Percentiles rank a stretch among this genome's conserved stretches.
Evolutionary conservation across 2,113 vertebrate species (phyloP).

Genomic region (Epinephelus cyanopodus): DNA sequence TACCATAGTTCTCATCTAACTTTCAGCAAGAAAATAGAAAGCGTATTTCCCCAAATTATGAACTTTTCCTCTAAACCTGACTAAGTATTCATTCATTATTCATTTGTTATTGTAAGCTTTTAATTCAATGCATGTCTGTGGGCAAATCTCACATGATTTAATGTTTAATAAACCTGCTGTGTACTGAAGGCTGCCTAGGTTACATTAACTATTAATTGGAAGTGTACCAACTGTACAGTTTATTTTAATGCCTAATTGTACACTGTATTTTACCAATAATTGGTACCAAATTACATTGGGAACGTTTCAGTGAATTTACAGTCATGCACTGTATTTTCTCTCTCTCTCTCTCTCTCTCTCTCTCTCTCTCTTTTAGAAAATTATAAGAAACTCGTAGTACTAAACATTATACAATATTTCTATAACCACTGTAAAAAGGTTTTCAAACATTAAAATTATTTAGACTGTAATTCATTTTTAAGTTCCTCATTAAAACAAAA

Average conservation of each 20-base stretch:
- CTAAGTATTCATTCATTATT: neutral
- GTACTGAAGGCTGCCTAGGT: neutral
- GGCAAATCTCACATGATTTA: neutral
- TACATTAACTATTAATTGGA: neutral
- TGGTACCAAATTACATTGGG: neutral
- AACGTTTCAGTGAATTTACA: neutral
- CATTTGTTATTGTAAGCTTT: neutral
- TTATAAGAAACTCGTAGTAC: too few species aligned
- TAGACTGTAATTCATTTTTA: too few species aligned
- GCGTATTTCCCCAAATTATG: neutral
- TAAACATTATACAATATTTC: too few species aligned
- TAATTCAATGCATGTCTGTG: neutral
- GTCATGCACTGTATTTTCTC: neutral
- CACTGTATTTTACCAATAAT: neutral
- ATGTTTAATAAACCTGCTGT: neutral
- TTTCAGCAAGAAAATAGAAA: neutral
- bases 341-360: too few species aligned
- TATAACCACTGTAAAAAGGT: too few species aligned
- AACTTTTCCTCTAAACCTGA: neutral
- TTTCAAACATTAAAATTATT: too few species aligned
- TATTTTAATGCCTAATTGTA: neutral
- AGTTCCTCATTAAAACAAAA: too few species aligned
- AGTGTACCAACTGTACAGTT: neutral
- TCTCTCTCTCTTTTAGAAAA: too few species aligned
- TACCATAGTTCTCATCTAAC: too few species aligned